Conservation (phyloP, 2,797 vertebrate species). For the Anguilla anguilla region DNA sequence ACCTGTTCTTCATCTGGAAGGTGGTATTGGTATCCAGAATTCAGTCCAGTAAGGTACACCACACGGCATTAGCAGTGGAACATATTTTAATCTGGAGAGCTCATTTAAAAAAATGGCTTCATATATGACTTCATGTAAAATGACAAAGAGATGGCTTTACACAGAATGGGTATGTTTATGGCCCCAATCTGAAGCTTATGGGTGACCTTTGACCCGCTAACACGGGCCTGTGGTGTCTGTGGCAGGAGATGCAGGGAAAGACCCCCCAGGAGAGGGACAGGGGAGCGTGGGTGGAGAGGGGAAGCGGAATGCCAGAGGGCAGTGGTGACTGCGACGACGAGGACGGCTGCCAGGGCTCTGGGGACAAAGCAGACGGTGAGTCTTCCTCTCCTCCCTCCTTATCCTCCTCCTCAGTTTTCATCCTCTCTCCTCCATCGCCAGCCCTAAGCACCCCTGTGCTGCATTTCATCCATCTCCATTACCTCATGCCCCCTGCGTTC, state of each 20-base stretch:
- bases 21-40: background rate
- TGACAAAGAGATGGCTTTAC: background rate
- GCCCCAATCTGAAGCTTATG: background rate
- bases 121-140: too few relatives aligned
- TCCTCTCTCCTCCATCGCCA: background rate
- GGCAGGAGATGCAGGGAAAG: constrained; percentile 63
- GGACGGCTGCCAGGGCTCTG: constrained; percentile 71
- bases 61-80: too few relatives aligned
- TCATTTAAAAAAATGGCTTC: too few relatives aligned
- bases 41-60: too few relatives aligned
- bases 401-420: background rate
- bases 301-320: constrained; percentile 59
- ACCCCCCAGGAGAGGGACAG: constrained; percentile 51
- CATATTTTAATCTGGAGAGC: too few relatives aligned
- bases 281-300: constrained; percentile 53
- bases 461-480: background rate
- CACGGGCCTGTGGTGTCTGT: background rate
- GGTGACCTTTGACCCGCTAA: background rate
- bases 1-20: too few relatives aligned
- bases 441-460: background rate
- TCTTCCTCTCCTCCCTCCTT: background rate
- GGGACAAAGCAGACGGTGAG: constrained; percentile 45
- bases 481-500: background rate
- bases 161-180: background rate
- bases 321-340: constrained; percentile 73